Percentiles rank a stretch among this genome's conserved stretches.
phyloP scores from a whole-genome alignment of 2,797 vertebrate species.

The Falco cherrug region DNA sequence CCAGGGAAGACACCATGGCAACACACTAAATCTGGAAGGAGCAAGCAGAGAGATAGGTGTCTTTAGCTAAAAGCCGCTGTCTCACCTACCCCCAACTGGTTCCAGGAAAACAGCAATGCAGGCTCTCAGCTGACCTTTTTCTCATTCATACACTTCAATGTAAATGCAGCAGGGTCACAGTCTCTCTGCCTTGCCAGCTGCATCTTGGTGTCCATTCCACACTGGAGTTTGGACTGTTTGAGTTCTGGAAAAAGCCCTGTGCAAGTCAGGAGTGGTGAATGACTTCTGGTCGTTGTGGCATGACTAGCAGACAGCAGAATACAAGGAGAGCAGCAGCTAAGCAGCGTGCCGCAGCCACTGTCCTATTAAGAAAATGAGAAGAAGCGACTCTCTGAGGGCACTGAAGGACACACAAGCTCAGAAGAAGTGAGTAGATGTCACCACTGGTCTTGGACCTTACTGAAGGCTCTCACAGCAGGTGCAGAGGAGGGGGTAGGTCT shows the following conservation, averaged over 20 bases:
- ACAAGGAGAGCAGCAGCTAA: not conserved
- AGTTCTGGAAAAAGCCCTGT: not conserved
- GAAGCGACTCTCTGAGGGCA: not conserved
- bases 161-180: not conserved
- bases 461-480: not conserved
- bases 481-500: not conserved
- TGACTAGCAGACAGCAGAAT: not conserved
- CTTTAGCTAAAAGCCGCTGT: not conserved
- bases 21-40: not conserved
- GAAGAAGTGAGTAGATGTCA: not conserved
- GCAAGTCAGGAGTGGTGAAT: fast-evolving
- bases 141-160: not conserved
- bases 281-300: not conserved
- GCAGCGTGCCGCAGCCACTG: no score
- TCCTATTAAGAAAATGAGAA: not conserved
- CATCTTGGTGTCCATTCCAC: not conserved
- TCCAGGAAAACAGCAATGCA: not conserved
- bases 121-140: not conserved
- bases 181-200: not conserved
- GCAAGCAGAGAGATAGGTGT: not conserved
- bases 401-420: not conserved
- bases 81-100: not conserved
- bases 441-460: not conserved
- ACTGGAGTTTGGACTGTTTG: not conserved
- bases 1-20: not conserved